phyloP scores from a whole-genome alignment of 2,113 vertebrate genomes.

The Natator depressus region DNA sequence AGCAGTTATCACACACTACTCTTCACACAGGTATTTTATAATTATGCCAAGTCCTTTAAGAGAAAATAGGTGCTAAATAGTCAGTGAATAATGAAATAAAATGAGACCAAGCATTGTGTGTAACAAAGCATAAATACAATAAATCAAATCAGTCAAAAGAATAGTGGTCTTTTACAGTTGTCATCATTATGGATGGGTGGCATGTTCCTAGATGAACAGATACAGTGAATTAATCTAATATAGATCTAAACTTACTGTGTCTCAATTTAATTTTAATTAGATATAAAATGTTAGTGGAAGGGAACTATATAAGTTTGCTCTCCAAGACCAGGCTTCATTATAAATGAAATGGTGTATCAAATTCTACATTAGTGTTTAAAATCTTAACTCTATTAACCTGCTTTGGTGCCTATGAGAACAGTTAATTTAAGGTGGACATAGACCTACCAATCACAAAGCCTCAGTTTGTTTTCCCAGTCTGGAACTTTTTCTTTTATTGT shows the following conservation, averaged over 20 bases:
- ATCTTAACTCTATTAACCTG: conserved; percentile 62
- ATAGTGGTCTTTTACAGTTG: background rate
- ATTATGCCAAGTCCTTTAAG: background rate
- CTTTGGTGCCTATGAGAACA: conserved; percentile 72
- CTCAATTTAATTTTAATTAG: conserved; percentile 71
- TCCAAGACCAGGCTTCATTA: conserved; percentile 39
- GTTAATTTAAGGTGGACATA: conserved; percentile 77
- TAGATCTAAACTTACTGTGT: background rate
- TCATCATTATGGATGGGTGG: background rate
- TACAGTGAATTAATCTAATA: background rate
- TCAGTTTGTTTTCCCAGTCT: conserved; percentile 53
- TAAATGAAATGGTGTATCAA: conserved; percentile 64
- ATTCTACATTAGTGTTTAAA: conserved; percentile 59
- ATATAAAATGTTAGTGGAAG: conserved; percentile 43
- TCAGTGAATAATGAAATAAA: conserved; percentile 28
- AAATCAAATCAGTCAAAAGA: conserved; percentile 23
- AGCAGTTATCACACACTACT: background rate
- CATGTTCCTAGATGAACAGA: background rate
- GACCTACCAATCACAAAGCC: conserved; percentile 40
- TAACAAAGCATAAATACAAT: too few relatives aligned
- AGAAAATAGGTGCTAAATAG: conserved; percentile 33
- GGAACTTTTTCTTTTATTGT: conserved; percentile 41
- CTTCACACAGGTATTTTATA: background rate
- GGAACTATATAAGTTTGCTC: conserved; percentile 48
- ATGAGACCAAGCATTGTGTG: too few relatives aligned